A percentile compares a stretch with the other conserved stretches of the same genome.
phyloP scores from a whole-genome alignment of 2,888 invertebrate species.

The Horisme vitalbata region DNA sequence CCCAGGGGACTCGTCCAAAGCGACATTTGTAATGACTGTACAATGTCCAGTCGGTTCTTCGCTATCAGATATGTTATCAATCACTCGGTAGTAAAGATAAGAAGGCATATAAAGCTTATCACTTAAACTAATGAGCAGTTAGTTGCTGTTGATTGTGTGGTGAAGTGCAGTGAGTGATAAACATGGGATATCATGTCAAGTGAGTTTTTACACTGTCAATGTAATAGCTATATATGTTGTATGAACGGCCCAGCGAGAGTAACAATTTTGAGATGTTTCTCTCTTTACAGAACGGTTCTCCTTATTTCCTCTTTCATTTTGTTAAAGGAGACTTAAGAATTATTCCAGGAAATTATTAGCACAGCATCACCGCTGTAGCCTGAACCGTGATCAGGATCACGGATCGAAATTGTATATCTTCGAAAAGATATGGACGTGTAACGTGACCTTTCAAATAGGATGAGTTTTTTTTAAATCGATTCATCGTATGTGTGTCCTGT shows the following conservation, averaged over 20 bases:
- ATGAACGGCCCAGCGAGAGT: neutral
- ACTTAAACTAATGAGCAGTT: constrained; percentile 28
- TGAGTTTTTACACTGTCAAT: constrained; percentile 16
- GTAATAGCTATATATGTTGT: neutral
- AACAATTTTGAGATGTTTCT: too few species aligned
- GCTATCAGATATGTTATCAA: constrained; percentile 27
- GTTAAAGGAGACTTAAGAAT: too few species aligned
- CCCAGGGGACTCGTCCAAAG: neutral
- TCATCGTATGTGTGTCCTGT: too few species aligned
- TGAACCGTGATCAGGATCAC: too few species aligned
- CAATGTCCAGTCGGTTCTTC: constrained; percentile 19
- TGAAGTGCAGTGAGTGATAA: constrained; percentile 23
- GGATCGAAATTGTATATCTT: too few species aligned
- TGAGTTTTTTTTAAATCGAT: too few species aligned
- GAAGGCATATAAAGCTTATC: constrained; percentile 28
- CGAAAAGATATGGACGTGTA: too few species aligned
- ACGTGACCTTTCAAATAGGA: too few species aligned
- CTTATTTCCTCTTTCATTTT: too few species aligned
- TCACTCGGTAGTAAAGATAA: constrained; percentile 24
- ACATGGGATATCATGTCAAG: constrained; percentile 24
- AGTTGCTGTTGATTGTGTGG: constrained; percentile 20
- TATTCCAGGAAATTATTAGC: too few species aligned
- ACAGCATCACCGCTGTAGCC: too few species aligned
- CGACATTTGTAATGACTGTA: constrained; percentile 8
- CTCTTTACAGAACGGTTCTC: too few species aligned